Base-by-base conservation (phyloP, 2,888 invertebrate genomes). In the Conchocele bisecta region DNA sequence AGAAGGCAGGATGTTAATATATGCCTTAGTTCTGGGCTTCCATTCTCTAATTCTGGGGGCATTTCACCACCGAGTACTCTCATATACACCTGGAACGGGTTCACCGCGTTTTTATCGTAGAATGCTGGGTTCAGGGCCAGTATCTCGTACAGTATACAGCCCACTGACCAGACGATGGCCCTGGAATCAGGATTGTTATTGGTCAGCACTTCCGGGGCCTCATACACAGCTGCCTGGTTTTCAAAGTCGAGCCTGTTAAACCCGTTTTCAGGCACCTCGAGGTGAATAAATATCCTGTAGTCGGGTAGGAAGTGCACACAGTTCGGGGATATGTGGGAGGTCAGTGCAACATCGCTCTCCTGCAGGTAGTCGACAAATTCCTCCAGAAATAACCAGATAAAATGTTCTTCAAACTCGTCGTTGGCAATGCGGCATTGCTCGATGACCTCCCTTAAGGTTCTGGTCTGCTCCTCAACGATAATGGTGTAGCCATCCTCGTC, bases 61-160 rank as follows among this genome's bases (percentile, higher is more conserved):
- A 79, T 42, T 29, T 57, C 54, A 9, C 77, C 75, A 53, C 79
- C 69, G 50, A 68, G 77, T n/a, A 83, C 74, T 15, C 71, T 70
- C 77, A 78, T 75, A 48, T 72, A 78, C 37, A 83, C 83, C 15
- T 58, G 48, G 46, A 83, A 79, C n/a, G 76, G 73, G 50, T 82
- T 82, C 26, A 31, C 67, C n/a, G 75, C 81, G n/a, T 58, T 53
- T 15, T 69, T 41, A 35, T 82, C 79, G 65, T 75, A 75, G 50
- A 65, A 85, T 35, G 84, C 84, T 26, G 86, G 83, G 58, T 76
- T 71, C 41, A 84, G 70, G 50, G 83, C 81, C 35, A 84, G 53
- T 58, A 81, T 68, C 65, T 86, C 86, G 66, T 83, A 82, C 26
- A 82, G 33, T 1, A 86, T 72, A 56, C 84, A 85, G 3, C 86